Evolutionary conservation across 2,888 invertebrate genomes (phyloP), one percentile per base, ranked within the genome.

Genomic region (Kuschelorhynchus macadamiae): DNA sequence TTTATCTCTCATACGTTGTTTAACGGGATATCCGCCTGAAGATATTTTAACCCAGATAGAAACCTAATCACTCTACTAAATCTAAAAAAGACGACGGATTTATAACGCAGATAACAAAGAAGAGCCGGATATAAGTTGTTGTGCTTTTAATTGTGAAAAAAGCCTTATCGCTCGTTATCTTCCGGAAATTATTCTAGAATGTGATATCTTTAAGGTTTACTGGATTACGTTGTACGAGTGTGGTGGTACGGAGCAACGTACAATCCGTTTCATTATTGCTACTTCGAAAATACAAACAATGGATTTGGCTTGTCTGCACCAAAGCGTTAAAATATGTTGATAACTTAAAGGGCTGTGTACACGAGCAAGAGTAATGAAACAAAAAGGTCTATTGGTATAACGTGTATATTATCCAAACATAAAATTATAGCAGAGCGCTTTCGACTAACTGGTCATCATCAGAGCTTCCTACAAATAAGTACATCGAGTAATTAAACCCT

Each of bases 201-300:
- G 64, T 64, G 64, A 47, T 64, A 56, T 36, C 64, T 30, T 25
- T 56, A 39, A 42, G 42, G 56, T 49, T 49, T 57, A 64, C 47
- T 50, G 56, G 56, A 64, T 64, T 64, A 64, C 56, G 36, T 7
- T 7, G 55, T 55, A 55, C 55, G 47, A 63, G 32, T n/a, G n/a
- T n/a, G n/a, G n/a, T 52, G 41, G 52, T 62, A 62, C 42, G 42
- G 20, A 33, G 30, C 41, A 21, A 20, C 47, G 32, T 32, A 21
- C 44, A 41, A 39, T 33, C 55, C 46, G 41, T 32, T 49, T 64
- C 25, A 49, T 53, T 63, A 53, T 63, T 44, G 46, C 56, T 36
- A 41, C 56, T 56, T 56, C 32, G 14, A 64, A 44, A 56, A 56
- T 64, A 64, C 50, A 64, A 64, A 64, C 64, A 64, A 64, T 8